phyloP scores from a whole-genome alignment of 1,140 invertebrate species.

The Asobara japonica region DNA sequence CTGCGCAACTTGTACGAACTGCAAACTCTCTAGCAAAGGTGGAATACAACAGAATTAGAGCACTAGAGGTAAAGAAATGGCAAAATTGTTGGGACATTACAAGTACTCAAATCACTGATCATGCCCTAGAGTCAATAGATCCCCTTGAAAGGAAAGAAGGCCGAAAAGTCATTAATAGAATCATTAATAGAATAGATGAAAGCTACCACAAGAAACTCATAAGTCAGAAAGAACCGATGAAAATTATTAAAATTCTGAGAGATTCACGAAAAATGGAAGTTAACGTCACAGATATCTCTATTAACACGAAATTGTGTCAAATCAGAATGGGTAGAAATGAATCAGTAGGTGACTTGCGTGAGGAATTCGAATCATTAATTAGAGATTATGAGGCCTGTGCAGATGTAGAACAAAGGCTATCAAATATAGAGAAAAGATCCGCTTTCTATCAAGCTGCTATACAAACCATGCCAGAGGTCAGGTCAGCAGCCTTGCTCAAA shows the following conservation, averaged over 20 bases:
- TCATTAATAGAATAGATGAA: constrained; percentile 42
- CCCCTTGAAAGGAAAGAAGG: too few relatives aligned
- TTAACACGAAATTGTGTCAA: constrained; percentile 36
- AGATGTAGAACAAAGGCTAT: constrained; percentile 25
- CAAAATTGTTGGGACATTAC: too few relatives aligned
- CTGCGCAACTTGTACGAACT: too few relatives aligned
- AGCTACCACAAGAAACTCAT: constrained; percentile 41
- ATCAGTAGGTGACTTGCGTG: constrained; percentile 35
- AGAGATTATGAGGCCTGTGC: constrained; percentile 39
- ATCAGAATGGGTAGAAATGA: constrained; percentile 38
- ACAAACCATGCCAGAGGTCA: constrained; percentile 25
- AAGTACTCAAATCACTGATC: too few relatives aligned
- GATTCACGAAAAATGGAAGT: constrained; percentile 32
- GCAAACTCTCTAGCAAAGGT: too few relatives aligned
- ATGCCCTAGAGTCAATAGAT: too few relatives aligned
- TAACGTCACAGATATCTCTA: constrained; percentile 36
- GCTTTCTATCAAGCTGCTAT: constrained; percentile 26
- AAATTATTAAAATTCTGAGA: constrained; percentile 38
- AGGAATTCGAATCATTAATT: constrained; percentile 40
- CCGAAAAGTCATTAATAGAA: too few relatives aligned
- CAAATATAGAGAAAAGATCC: constrained; percentile 37
- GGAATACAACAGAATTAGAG: too few relatives aligned
- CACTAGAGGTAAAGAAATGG: too few relatives aligned
- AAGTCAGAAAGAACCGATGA: constrained; percentile 33
- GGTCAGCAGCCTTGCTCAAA: constrained; percentile 21